Conservation (phyloP, 2,888 invertebrate genomes). For the Eupithecia subfuscata region DNA sequence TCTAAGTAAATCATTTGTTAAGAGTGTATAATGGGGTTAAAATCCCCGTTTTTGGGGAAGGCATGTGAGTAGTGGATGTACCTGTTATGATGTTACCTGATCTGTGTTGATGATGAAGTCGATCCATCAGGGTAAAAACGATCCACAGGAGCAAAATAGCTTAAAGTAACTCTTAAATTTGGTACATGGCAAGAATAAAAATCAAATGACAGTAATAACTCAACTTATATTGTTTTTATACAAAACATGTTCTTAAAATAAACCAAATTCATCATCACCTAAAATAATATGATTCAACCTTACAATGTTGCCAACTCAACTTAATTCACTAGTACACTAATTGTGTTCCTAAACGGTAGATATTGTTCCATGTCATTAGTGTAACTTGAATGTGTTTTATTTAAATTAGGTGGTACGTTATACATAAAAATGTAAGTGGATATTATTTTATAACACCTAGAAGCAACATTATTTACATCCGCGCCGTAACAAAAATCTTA, state of each 20-base stretch:
- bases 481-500: slow-evolving; percentile 38
- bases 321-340: slow-evolving; percentile 12
- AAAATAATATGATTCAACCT: slow-evolving; percentile 43
- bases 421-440: slow-evolving; percentile 24
- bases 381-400: slow-evolving; percentile 18
- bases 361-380: slow-evolving; percentile 28
- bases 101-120: too few species aligned
- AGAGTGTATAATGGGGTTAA: too few species aligned
- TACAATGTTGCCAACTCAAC: slow-evolving; percentile 51
- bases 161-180: not conserved
- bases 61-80: too few species aligned
- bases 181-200: slow-evolving; percentile 50
- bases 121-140: not conserved
- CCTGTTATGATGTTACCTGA: too few species aligned
- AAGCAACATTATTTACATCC: slow-evolving; percentile 39
- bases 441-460: slow-evolving; percentile 28
- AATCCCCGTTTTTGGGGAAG: too few species aligned
- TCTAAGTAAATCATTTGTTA: too few species aligned
- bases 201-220: slow-evolving; percentile 62
- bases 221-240: slow-evolving; percentile 63
- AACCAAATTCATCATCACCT: slow-evolving; percentile 61
- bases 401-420: slow-evolving; percentile 5
- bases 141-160: not conserved
- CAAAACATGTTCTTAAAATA: slow-evolving; percentile 65
- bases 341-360: slow-evolving; percentile 16